phyloP scores from a whole-genome alignment of 2,888 invertebrate species.

The Euclidia mi region DNA sequence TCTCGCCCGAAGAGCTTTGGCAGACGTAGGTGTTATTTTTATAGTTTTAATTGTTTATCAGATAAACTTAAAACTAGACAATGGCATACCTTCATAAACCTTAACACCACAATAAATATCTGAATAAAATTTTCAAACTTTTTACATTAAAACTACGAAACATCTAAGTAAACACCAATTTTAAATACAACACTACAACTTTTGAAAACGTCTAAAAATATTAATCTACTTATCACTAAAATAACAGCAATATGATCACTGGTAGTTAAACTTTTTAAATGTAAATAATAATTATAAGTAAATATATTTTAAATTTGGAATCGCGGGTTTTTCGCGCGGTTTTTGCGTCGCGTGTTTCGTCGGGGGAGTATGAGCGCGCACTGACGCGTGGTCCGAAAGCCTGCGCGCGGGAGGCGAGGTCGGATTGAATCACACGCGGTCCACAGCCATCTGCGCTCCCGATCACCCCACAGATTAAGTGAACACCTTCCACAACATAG shows the following conservation, averaged over 20 bases:
- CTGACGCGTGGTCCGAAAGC: conserved; percentile 47
- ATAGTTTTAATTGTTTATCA: no score
- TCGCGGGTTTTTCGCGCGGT: conserved; percentile 29
- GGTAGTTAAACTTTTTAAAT: conserved; percentile 6
- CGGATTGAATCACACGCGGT: conserved; percentile 63
- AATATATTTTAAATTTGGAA: not conserved
- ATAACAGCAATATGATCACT: conserved; percentile 29
- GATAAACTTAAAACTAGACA: not conserved
- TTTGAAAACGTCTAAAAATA: conserved; percentile 22
- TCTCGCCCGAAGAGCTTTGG: no score
- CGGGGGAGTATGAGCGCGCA: conserved; percentile 45
- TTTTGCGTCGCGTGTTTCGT: conserved; percentile 24
- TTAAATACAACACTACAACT: conserved; percentile 36
- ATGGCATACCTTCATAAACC: conserved; percentile 30
- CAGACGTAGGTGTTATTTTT: no score
- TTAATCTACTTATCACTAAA: conserved; percentile 16
- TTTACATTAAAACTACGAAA: conserved; percentile 44
- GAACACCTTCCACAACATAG: conserved; percentile 63
- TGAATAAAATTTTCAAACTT: conserved; percentile 26
- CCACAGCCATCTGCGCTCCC: conserved; percentile 60
- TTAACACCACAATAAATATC: conserved; percentile 20
- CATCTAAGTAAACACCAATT: conserved; percentile 44
- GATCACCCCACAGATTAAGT: conserved; percentile 64
- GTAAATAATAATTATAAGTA: conserved; percentile 2
- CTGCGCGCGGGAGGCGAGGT: conserved; percentile 50